A percentile compares a stretch with the other conserved stretches of the same genome.
phyloP scores from a whole-genome alignment of 2,888 invertebrate genomes.

The Dermolepida albohirtum region DNA sequence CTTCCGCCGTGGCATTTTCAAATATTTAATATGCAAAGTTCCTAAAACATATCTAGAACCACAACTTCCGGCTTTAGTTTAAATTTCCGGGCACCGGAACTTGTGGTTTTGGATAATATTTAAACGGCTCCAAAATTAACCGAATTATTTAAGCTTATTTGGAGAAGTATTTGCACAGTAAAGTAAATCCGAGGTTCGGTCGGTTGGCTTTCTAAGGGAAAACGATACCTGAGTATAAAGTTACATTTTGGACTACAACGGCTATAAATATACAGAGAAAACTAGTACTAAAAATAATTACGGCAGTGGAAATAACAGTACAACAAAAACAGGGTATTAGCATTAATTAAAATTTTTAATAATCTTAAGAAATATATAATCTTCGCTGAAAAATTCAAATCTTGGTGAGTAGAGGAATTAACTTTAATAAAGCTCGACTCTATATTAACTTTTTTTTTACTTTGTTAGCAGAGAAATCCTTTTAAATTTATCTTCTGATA shows the following conservation, averaged over 20 bases:
- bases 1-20: conserved; percentile 12
- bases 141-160: conserved; percentile 34
- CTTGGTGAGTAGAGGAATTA: background rate
- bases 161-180: conserved; percentile 18
- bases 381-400: conserved; percentile 8
- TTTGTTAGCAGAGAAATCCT: too few species aligned
- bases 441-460: too few species aligned
- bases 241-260: background rate
- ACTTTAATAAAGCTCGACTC: background rate
- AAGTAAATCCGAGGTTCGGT: conserved; percentile 18
- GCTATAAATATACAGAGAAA: background rate
- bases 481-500: background rate
- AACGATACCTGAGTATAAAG: conserved; percentile 6
- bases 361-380: conserved; percentile 14
- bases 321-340: background rate
- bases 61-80: conserved; percentile 39
- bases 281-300: conserved; percentile 12
- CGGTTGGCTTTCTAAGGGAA: conserved; percentile 4
- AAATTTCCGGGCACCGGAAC: conserved; percentile 41
- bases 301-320: background rate
- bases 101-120: conserved; percentile 41
- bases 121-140: conserved; percentile 37
- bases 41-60: conserved; percentile 35
- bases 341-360: conserved; percentile 24
- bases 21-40: conserved; percentile 36